Conservation (phyloP, 2,888 invertebrate species). For the Sabellastarte sp. region DNA sequence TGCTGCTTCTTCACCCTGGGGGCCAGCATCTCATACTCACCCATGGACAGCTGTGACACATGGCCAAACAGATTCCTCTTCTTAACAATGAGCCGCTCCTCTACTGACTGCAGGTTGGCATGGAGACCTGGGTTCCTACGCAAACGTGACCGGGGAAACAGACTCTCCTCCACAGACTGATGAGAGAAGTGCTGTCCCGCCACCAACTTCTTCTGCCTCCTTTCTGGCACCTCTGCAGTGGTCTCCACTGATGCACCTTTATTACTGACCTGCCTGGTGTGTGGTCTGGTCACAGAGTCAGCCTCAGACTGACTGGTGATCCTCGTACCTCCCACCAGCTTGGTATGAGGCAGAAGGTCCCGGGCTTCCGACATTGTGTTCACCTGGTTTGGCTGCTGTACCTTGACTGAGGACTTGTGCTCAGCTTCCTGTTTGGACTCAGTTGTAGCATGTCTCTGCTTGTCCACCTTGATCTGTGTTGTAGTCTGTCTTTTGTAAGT, state of each 20-base stretch:
- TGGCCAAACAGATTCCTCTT: conserved; percentile 38
- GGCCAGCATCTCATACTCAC: conserved; percentile 29
- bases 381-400: too few species aligned
- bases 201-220: neutral
- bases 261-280: neutral
- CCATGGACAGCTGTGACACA: conserved; percentile 39
- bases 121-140: neutral
- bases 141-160: neutral
- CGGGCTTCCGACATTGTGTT: too few species aligned
- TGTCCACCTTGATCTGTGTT: too few species aligned
- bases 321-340: neutral
- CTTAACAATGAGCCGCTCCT: neutral
- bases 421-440: too few species aligned
- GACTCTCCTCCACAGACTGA: neutral
- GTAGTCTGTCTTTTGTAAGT: too few species aligned
- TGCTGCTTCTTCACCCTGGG: conserved; percentile 37
- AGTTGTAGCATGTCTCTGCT: too few species aligned
- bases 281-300: too few species aligned
- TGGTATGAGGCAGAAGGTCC: neutral
- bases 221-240: neutral
- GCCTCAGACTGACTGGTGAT: neutral
- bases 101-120: conserved; percentile 3
- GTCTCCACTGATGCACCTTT: neutral
- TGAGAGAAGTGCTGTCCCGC: neutral
- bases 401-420: too few species aligned